Evolutionary conservation across 2,888 invertebrate genomes (phyloP).

Genomic region (Meta bourneti): DNA sequence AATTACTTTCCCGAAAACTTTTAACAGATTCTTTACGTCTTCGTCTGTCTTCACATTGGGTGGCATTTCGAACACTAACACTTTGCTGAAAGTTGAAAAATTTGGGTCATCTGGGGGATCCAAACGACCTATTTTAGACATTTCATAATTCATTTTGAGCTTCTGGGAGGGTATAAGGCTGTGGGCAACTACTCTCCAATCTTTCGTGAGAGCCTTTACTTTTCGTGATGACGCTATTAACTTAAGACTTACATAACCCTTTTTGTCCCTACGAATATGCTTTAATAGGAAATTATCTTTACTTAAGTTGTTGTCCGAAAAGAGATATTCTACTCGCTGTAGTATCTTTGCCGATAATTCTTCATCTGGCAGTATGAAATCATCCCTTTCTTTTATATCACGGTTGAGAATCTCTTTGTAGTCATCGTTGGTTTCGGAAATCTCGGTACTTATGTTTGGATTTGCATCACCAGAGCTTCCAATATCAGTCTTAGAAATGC

Average conservation of each 20-base stretch:
- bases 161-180: conserved; percentile 89
- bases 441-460: not conserved
- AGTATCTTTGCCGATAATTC: conserved; percentile 90
- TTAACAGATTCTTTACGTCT: conserved; percentile 92
- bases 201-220: conserved; percentile 95
- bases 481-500: not conserved
- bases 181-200: conserved; percentile 95
- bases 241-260: conserved; percentile 97
- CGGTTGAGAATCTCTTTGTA: not conserved
- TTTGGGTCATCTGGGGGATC: conserved; percentile 93
- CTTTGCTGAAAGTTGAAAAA: conserved; percentile 93
- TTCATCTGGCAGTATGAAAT: conserved; percentile 85
- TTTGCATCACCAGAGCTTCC: not conserved
- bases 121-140: conserved; percentile 92
- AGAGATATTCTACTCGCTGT: conserved; percentile 95
- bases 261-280: conserved; percentile 95
- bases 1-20: conserved; percentile 92
- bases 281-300: conserved; percentile 98
- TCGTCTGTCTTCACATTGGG: conserved; percentile 92
- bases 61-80: conserved; percentile 92
- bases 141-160: conserved; percentile 93
- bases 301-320: conserved; percentile 95
- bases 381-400: not conserved
- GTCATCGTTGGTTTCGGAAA: not conserved
- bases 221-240: conserved; percentile 96